Evolutionary conservation across 2,888 invertebrate species (phyloP).

Genomic region (Isotomurus palustris): DNA sequence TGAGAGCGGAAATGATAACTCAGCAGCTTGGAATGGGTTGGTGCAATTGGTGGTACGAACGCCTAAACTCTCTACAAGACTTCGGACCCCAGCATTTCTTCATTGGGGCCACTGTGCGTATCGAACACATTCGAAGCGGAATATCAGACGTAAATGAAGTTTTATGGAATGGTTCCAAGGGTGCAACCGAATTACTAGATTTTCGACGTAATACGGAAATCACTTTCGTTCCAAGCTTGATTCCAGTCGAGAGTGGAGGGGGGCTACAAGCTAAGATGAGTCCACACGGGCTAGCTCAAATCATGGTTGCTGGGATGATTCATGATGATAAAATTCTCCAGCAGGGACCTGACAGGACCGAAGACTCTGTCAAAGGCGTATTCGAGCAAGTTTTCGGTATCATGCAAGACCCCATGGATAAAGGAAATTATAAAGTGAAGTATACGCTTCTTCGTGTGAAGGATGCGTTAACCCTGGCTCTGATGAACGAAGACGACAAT

Average conservation of each 20-base stretch:
- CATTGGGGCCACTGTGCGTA: slow-evolving; percentile 52
- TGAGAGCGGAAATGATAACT: no score
- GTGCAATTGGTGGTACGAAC: slow-evolving; percentile 57
- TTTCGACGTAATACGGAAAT: slow-evolving; percentile 51
- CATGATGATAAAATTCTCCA: slow-evolving; percentile 53
- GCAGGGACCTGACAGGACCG: slow-evolving; percentile 49
- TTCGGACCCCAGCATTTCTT: slow-evolving; percentile 57
- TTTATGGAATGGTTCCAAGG: slow-evolving; percentile 47
- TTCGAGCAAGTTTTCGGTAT: slow-evolving; percentile 65
- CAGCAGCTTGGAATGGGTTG: slow-evolving; percentile 56
- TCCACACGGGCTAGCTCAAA: slow-evolving; percentile 60
- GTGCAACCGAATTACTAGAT: slow-evolving; percentile 50
- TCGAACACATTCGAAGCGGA: slow-evolving; percentile 48
- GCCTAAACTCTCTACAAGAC: slow-evolving; percentile 50
- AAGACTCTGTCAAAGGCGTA: slow-evolving; percentile 59
- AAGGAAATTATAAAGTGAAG: slow-evolving; percentile 67
- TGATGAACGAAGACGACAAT: no score
- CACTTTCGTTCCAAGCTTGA: slow-evolving; percentile 60
- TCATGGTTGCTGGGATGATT: slow-evolving; percentile 61
- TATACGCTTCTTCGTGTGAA: slow-evolving; percentile 52
- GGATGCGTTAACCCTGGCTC: no score
- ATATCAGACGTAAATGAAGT: slow-evolving; percentile 25
- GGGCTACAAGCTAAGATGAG: slow-evolving; percentile 59
- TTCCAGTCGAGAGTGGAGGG: slow-evolving; percentile 51
- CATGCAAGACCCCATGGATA: slow-evolving; percentile 58